A percentile compares a stretch with the other conserved stretches of the same genome.
phyloP scores from a whole-genome alignment of 2,797 vertebrate species.

The Danio aesculapii region DNA sequence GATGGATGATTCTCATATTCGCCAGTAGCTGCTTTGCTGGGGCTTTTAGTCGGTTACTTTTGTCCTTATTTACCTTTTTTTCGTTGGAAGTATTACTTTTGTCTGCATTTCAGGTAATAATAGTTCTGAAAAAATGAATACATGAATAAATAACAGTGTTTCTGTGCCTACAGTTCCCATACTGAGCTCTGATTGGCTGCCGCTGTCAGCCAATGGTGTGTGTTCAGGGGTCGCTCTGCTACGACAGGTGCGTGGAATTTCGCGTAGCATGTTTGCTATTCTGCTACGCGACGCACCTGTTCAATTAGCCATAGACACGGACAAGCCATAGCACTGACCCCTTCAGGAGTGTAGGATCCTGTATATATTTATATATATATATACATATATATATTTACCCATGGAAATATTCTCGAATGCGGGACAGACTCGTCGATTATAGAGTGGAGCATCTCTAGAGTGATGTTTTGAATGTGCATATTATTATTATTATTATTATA shows the following conservation, averaged over 20 bases:
- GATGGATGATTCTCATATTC: slow-evolving; percentile 60
- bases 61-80: slow-evolving; percentile 44
- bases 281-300: slow-evolving; percentile 44
- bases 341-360: slow-evolving; percentile 59
- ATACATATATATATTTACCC: slow-evolving; percentile 43
- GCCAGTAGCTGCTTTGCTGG: slow-evolving; percentile 60
- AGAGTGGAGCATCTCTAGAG: slow-evolving; percentile 56
- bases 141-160: slow-evolving; percentile 35
- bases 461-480: slow-evolving; percentile 63
- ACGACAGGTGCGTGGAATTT: slow-evolving; percentile 51
- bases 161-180: slow-evolving; percentile 51
- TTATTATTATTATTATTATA: slow-evolving; percentile 58
- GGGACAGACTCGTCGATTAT: slow-evolving; percentile 48
- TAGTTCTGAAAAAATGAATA: slow-evolving; percentile 46
- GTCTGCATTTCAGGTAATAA: slow-evolving; percentile 59
- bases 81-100: slow-evolving; percentile 60
- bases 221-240: slow-evolving; percentile 52
- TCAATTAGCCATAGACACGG: slow-evolving; percentile 65
- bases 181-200: slow-evolving; percentile 17
- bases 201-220: slow-evolving; percentile 21
- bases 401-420: slow-evolving; percentile 44
- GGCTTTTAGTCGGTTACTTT: slow-evolving; percentile 55
- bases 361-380: slow-evolving; percentile 59
- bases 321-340: slow-evolving; percentile 61
- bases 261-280: slow-evolving; percentile 56